These are phyloP conservation scores for Drosophila hamatofila DNA, from an alignment of 2,888 invertebrate genomes.

Conservation along the genomic window DNA sequence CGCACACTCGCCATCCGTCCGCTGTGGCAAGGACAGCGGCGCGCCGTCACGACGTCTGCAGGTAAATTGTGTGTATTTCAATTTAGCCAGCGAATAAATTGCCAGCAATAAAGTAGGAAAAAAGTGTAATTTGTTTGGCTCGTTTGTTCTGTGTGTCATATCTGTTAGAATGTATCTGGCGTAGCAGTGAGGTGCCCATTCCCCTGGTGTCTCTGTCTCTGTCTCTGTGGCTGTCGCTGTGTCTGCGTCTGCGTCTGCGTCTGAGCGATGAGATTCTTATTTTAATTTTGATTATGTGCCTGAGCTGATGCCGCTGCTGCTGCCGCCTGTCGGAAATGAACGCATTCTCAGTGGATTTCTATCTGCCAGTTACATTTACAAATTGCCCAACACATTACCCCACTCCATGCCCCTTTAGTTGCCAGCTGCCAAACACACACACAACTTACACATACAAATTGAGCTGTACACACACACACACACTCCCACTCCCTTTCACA, in stretches of 20 bases:
- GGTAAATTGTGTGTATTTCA: slow-evolving; percentile 79
- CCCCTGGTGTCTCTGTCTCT: neutral
- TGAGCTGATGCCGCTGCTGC: slow-evolving; percentile 1
- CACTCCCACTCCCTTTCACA: neutral
- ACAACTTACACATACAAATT: slow-evolving; percentile 45
- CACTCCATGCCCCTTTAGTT: slow-evolving; percentile 6
- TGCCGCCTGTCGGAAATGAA: slow-evolving; percentile 49
- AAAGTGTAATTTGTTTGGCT: slow-evolving; percentile 79
- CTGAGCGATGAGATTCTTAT: slow-evolving; percentile 79
- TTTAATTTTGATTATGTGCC: slow-evolving; percentile 78
- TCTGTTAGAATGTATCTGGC: slow-evolving; percentile 72
- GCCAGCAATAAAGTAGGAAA: slow-evolving; percentile 73
- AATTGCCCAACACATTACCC: slow-evolving; percentile 68
- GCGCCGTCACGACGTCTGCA: slow-evolving; percentile 52
- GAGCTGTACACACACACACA: slow-evolving; percentile 44
- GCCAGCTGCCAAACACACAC: slow-evolving; percentile 4
- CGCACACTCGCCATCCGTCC: neutral
- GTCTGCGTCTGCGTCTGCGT: slow-evolving; percentile 53
- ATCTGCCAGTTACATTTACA: slow-evolving; percentile 79
- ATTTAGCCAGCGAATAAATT: slow-evolving; percentile 77
- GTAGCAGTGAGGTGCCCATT: neutral
- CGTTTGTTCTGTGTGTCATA: slow-evolving; percentile 77
- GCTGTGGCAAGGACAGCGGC: slow-evolving; percentile 35
- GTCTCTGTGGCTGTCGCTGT: slow-evolving; percentile 7
- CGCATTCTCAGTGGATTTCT: slow-evolving; percentile 63